Evolutionary conservation across 1,140 invertebrate species (phyloP), one percentile per base, ranked within the genome.

Genomic region (Frieseomelitta varia): DNA sequence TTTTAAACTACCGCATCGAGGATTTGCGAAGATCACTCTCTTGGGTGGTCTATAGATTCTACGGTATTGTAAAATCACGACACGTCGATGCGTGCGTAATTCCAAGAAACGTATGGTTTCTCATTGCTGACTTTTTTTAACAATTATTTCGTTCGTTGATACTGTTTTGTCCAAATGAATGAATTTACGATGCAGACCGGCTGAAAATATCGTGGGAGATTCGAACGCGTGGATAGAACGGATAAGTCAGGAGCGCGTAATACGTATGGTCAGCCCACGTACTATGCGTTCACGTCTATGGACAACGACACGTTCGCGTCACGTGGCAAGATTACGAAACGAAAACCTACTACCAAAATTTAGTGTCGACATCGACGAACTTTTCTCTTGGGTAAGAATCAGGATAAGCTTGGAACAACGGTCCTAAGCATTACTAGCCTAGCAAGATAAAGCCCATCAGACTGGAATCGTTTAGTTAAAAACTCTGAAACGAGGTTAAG

Each of bases 311-410:
- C 84, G 79, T 24, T 71, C 63, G 15, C 82, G 58, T 89, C 87
- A 81, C 81, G 78, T 89, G 85, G 76, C 39, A 53, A 47, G 51
- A 76, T 89, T 89, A 89, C 87, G 88, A 89, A 89, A 89, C 78
- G 80, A 74, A 84, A 89, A 87, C 85, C 81, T 77, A 77, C 61
- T 34, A 87, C 73, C 74, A 58, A 89, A 89, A 89, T 88, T 85
- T 76, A 85, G 51, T 82, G 34, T 47, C 71, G 24, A 68, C 86
- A 87, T 88, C 88, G 78, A 89, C 74, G 87, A 89, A 89, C 87
- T 76, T 73, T 84, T 21, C 63, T 65, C 1, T 30, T 24, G 58
- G 65, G 79, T n/a, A 68, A 58, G 61, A 87, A 75, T 17, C 47
- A n/a, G 71, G n/a, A 19, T 72, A 24, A 19, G 11, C 27, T 74